Base-by-base conservation (phyloP, 2,888 invertebrate genomes). In the Scaptodrosophila latifasciaeformis region DNA sequence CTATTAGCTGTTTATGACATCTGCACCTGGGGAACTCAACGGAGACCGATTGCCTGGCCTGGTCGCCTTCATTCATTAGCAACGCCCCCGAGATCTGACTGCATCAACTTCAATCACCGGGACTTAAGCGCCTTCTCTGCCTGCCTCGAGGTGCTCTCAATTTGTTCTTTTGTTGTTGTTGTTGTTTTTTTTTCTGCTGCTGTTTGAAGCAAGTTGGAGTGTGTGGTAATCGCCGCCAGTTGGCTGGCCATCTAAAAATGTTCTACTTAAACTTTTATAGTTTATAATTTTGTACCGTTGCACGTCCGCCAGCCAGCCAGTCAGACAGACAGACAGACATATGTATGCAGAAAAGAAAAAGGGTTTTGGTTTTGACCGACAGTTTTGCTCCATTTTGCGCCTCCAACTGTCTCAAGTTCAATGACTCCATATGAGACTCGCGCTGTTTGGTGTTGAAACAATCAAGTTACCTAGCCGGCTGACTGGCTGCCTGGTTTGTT, bases 1-100 rank as follows among this genome's bases (percentile, higher is more conserved):
- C 80, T 79, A 74, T 74, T 74, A 79, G 72, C 72, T 74, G 72
- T 72, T 74, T 74, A 74, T 74, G 80, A 79, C 61, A 62, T 49
- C 40, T 62, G 54, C 34, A 9, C 37, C 31, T n/a, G n/a, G 31
- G 17, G 37, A 37, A 13, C 18, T 37, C 24, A 24, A 7, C 18
- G 15, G 19, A 5, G 24, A 27, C 24, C 27, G 7, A 45, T 40
- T 37, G 53, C 42, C 35, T 49, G 9, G 40, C 37, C 35, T 52
- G 30, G 49, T 46, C 48, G 54, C 50, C 31, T 7, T 12, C 51
- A 59, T 70, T 77, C 70, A 71, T 71, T 71, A 71, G 78, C 51
- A 61, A 74, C 78, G 78, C 78, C 70, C 70, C 78, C 54, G 52
- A 71, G 64, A 24, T 3, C 4, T 24, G 24, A 7, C 24, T 5